Percentiles rank a stretch among this genome's conserved stretches.
These are phyloP conservation scores for Hypolimnas misippus DNA, from an alignment of 2,888 invertebrate species.

Conservation along the genomic window DNA sequence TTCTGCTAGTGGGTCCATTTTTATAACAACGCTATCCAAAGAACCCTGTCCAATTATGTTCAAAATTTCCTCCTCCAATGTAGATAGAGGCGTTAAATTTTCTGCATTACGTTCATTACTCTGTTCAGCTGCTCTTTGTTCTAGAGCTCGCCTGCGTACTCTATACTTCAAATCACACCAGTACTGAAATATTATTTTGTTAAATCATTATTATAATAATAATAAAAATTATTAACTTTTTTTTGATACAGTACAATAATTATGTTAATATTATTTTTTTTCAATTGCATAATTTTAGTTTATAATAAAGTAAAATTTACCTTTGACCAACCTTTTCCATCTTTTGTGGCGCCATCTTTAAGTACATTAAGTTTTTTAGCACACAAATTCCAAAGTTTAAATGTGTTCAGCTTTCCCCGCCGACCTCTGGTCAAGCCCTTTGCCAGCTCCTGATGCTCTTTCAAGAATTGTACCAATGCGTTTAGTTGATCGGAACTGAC, in stretches of 20 bases:
- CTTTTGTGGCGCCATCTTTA: constrained; percentile 36
- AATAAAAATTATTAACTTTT: too few relatives aligned
- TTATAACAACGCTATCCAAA: constrained; percentile 57
- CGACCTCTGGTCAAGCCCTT: constrained; percentile 55
- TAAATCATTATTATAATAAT: too few relatives aligned
- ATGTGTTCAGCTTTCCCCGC: constrained; percentile 57
- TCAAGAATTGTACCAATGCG: constrained; percentile 1
- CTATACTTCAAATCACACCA: constrained; percentile 73
- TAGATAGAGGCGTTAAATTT: constrained; percentile 52
- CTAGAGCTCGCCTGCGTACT: constrained; percentile 60
- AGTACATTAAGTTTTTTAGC: constrained; percentile 48
- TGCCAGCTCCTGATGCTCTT: neutral
- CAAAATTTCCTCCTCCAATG: constrained; percentile 60
- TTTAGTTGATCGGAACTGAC: constrained; percentile 1
- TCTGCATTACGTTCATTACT: constrained; percentile 53
- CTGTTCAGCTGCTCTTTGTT: constrained; percentile 57
- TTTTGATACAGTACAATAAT: too few relatives aligned
- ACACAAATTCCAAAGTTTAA: constrained; percentile 62
- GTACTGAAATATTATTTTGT: constrained; percentile 51
- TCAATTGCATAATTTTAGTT: too few relatives aligned
- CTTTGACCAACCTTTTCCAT: constrained; percentile 72
- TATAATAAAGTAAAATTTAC: constrained; percentile 46
- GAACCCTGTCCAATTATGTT: constrained; percentile 58
- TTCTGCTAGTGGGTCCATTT: constrained; percentile 59
- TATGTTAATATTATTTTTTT: too few relatives aligned